Evolutionary conservation across 2,888 invertebrate genomes (phyloP), one percentile per base, ranked within the genome.

Genomic region (Hyalella azteca): DNA sequence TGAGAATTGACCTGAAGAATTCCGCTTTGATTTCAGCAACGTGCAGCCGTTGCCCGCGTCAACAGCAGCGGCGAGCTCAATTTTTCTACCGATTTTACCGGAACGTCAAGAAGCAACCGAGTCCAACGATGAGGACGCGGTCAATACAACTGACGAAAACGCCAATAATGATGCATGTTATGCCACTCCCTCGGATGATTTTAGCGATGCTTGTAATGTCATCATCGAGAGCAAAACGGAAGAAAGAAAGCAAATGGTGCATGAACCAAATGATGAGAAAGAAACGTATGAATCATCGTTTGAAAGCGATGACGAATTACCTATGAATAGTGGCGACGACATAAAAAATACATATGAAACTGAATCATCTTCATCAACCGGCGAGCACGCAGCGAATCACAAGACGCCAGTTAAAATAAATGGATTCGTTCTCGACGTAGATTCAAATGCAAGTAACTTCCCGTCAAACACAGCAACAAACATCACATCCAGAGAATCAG

Each of bases 61-160:
- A 19, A 9, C 41, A 41, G 22, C 66, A n/a, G 19, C 32, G 36
- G 66, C 32, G 19, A 66, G 36, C 41, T 48, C 19, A 15, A 40
- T 59, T 13, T 78, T 40, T 78, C 78, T 26, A 40, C 66, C 66
- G 59, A 60, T 66, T 66, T 45, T 78, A 40, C 78, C 26, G 60
- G 66, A n/a, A 22, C 11, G 78, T 29, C 59, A 19, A 40, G 29
- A 78, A 26, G 22, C 29, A 3, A 2, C 54, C 5, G 22, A 3
- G 26, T 54, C 54, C 9, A 11, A 11, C 11, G 26, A 22, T 26
- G 15, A 26, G 0, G 13, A 36, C 29, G 19, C 32, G 36, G 19
- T 66, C 39, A 15, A 66, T 36, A 36, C n/a, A 26, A 32, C 26
- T 29, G 15, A 22, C 1, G n/a, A 66, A 13, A 19, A 36, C 3